These are phyloP conservation scores for Cephus pygmeus DNA, from an alignment of 2,888 invertebrate species.

Conservation along the genomic window DNA sequence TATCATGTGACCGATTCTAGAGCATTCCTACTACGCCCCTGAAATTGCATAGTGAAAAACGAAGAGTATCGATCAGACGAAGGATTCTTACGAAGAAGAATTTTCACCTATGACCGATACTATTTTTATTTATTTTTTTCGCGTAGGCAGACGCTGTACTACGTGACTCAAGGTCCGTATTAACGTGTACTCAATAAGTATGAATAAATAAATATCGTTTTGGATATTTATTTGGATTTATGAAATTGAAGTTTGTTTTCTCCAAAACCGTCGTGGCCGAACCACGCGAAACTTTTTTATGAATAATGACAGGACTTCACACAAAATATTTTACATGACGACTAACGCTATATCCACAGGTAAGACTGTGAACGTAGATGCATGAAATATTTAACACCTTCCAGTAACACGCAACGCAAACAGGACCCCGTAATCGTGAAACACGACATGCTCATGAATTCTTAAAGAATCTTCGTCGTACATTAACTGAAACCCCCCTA, in stretches of 20 bases:
- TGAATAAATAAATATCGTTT: not conserved
- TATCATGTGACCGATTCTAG: not conserved
- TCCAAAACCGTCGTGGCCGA: not conserved
- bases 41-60: not conserved
- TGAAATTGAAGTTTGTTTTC: not conserved
- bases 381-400: constrained; percentile 7
- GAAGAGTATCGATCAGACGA: not conserved
- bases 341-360: not conserved
- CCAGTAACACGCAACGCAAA: constrained; percentile 14
- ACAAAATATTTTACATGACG: not conserved
- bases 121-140: not conserved
- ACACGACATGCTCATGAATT: constrained; percentile 18
- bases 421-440: constrained; percentile 8
- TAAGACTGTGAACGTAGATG: not conserved
- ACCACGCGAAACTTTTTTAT: not conserved
- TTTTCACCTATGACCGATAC: not conserved
- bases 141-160: not conserved
- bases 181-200: not conserved
- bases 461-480: constrained; percentile 4
- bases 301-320: not conserved
- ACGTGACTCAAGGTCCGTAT: not conserved
- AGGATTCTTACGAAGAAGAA: not conserved
- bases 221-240: not conserved
- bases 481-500: not conserved
- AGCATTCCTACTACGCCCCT: not conserved